These are phyloP conservation scores for Herpailurus yagouaroundi DNA, from an alignment of 2,113 vertebrate species.

Conservation along the genomic window DNA sequence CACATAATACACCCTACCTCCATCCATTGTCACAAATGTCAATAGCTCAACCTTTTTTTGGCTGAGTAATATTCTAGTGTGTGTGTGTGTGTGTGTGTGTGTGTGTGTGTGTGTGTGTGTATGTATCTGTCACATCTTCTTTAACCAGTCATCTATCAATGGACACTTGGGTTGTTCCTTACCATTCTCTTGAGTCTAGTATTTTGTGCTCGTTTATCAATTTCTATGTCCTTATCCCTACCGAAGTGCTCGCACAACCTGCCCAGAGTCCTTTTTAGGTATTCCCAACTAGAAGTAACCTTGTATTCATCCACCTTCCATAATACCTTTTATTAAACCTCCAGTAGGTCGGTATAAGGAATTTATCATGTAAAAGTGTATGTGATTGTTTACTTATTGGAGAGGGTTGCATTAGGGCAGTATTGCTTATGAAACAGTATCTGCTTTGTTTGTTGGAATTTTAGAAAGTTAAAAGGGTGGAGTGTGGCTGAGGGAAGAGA, in stretches of 20 bases:
- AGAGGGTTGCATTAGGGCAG: not conserved
- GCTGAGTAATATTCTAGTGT: not conserved
- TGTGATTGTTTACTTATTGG: not conserved
- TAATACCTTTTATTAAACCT: conserved; percentile 11
- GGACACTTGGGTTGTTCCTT: not conserved
- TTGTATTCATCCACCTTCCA: not conserved
- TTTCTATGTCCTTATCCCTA: not conserved
- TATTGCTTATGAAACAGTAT: not conserved
- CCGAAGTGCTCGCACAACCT: not conserved
- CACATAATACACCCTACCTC: not conserved
- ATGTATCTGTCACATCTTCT: not conserved
- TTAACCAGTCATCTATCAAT: not conserved
- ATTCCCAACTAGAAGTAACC: not conserved
- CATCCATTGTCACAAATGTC: not conserved
- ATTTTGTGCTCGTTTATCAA: not conserved
- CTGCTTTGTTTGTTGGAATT: conserved; percentile 7
- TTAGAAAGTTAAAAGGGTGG: not conserved
- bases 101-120: no score
- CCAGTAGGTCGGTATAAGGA: not conserved
- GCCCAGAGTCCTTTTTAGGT: not conserved
- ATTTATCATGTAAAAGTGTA: not conserved
- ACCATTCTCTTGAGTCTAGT: not conserved
- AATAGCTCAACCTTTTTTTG: not conserved
- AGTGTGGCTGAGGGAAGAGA: not conserved
- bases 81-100: no score